Evolutionary conservation across 2,797 vertebrate species (phyloP), one percentile per base, ranked within the genome.

Genomic region (Xenops minutus): DNA sequence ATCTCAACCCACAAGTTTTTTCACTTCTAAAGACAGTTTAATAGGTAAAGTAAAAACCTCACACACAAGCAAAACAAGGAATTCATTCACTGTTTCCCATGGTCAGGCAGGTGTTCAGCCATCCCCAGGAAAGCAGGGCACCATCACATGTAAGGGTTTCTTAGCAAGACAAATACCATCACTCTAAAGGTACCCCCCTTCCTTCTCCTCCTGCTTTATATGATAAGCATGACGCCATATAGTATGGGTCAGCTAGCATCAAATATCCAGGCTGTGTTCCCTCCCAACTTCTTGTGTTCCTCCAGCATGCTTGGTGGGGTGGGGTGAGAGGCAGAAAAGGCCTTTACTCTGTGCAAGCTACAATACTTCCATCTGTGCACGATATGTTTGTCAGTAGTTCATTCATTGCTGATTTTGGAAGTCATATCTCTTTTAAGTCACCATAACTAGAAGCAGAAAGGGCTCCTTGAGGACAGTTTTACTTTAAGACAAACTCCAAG

Each of bases 111-210:
- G 9, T 29, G 13, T n/a, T 69, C 23, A 68, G 17, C 20, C n/a
- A n/a, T 37, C 32, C 30, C 21, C 18, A 20, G 18, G 58, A 27
- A 8, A 34, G 18, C 21, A 34, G 18, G 18, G 15, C 9, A 36
- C 6, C 0, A 0, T 23, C 30, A 46, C 30, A 32, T 4, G 2
- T 8, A 36, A 6, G 9, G 12, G 17, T 44, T 51, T 18, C 20
- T 56, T n/a, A 24, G 11, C 13, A 56, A 51, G 56, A 49, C 22
- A 32, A 20, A 55, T 1, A 9, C 10, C 21, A 52, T 59, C 26
- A 27, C 6, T 23, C 21, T 30, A 36, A 52, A 36, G 13, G 12
- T 37, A 1, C 3, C 2, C 12, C 0, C 0, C 17, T 12, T 39
- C 29, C 26, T 51, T 14, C 17, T 68, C 51, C 64, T 36, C 30